phyloP scores from a whole-genome alignment of 2,113 vertebrate species.

The Pedetes capensis region DNA sequence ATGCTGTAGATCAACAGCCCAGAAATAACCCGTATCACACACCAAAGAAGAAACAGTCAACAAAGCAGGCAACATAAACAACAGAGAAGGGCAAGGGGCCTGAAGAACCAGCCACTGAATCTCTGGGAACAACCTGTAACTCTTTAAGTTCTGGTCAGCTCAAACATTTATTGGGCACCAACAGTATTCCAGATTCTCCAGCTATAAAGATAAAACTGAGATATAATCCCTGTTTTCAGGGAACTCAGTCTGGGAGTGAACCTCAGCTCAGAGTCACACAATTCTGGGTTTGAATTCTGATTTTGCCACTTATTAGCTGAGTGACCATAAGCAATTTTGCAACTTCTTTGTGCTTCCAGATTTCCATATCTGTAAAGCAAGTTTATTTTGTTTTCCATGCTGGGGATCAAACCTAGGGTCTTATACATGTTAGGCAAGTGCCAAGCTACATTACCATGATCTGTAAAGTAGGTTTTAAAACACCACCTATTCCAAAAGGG shows the following conservation, averaged over 20 bases:
- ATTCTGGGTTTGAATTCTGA: not conserved
- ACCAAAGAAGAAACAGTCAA: not conserved
- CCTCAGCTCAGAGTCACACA: not conserved
- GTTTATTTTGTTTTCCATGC: not conserved
- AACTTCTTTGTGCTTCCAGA: not conserved
- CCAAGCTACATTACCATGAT: not conserved
- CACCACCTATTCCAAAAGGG: not conserved
- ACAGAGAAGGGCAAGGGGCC: not conserved
- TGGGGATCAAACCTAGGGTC: not conserved
- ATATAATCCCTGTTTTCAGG: not conserved
- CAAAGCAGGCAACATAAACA: not conserved
- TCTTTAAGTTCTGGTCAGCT: not conserved
- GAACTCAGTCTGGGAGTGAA: not conserved
- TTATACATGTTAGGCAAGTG: not conserved
- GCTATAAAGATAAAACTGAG: not conserved
- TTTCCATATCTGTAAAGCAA: not conserved
- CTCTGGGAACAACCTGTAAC: not conserved
- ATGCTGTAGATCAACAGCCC: slow-evolving; percentile 41
- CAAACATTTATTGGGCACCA: not conserved
- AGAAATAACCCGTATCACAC: slow-evolving; percentile 50
- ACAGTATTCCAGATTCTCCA: not conserved
- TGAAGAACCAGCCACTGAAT: not conserved
- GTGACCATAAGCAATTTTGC: not conserved
- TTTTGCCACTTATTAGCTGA: not conserved
- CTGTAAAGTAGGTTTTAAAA: not conserved